A percentile compares a stretch with the other conserved stretches of the same genome.
These are phyloP conservation scores for Forbesichthys papilliferus DNA, from an alignment of 2,113 vertebrate species.

Conservation along the genomic window DNA sequence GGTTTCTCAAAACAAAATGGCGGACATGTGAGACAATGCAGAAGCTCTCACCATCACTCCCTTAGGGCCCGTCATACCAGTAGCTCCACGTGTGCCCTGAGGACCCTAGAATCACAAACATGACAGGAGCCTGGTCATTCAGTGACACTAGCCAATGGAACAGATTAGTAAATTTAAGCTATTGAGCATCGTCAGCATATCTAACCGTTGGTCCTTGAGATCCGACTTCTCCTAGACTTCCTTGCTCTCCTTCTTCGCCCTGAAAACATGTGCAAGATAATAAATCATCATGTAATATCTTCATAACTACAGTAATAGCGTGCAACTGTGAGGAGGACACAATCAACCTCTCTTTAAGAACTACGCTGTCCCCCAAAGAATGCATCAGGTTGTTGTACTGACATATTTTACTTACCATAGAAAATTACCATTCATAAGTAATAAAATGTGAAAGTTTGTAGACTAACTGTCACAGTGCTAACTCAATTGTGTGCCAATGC, in stretches of 20 bases:
- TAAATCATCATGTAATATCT: neutral
- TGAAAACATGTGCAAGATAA: slow-evolving; percentile 51
- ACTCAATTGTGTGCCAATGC: slow-evolving; percentile 33
- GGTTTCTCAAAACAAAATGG: neutral
- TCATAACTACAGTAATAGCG: neutral
- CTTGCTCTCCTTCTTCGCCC: slow-evolving; percentile 96
- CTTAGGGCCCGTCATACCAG: slow-evolving; percentile 86
- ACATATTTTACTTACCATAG: neutral
- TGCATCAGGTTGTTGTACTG: no score
- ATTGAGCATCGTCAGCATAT: slow-evolving; percentile 13
- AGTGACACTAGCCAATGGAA: neutral
- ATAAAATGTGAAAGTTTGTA: slow-evolving; percentile 28
- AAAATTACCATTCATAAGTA: slow-evolving; percentile 17
- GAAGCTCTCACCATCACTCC: slow-evolving; percentile 84
- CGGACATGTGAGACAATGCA: neutral
- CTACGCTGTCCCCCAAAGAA: neutral
- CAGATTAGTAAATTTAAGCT: neutral
- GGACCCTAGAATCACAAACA: slow-evolving; percentile 81
- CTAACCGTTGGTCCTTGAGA: slow-evolving; percentile 89
- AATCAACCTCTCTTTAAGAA: neutral
- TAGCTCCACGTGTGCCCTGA: slow-evolving; percentile 87
- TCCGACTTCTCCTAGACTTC: slow-evolving; percentile 85
- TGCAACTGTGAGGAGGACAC: neutral
- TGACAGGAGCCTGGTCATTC: slow-evolving; percentile 14
- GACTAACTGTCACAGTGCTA: neutral